phyloP scores from a whole-genome alignment of 2,888 invertebrate genomes.

The Amphipyra tragopoginis region DNA sequence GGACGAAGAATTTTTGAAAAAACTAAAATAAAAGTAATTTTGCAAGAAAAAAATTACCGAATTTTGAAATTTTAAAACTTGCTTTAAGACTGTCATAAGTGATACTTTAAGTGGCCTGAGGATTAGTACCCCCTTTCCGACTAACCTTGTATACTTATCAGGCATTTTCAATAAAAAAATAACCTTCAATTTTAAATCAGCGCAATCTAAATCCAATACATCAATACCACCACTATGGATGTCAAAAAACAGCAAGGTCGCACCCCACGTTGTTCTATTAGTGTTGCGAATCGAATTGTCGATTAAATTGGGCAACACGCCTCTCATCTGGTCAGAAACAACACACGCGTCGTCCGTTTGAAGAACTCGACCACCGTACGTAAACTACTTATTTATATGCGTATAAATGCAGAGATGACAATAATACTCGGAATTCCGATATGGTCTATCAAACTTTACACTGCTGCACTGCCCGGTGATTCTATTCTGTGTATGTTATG shows the following conservation, averaged over 20 bases:
- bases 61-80: too few relatives aligned
- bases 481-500: too few relatives aligned
- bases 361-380: slow-evolving; percentile 10
- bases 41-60: too few relatives aligned
- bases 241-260: slow-evolving; percentile 46
- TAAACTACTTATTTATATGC: slow-evolving; percentile 21
- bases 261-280: slow-evolving; percentile 52
- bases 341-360: slow-evolving; percentile 30
- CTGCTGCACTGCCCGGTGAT: too few relatives aligned
- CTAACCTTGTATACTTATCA: too few relatives aligned
- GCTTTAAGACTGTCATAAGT: too few relatives aligned
- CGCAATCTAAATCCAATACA: slow-evolving; percentile 27
- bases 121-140: too few relatives aligned
- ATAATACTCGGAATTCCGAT: not conserved
- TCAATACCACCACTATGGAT: slow-evolving; percentile 20
- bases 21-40: too few relatives aligned
- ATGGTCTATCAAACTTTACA: not conserved
- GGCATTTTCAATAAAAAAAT: too few relatives aligned
- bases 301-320: slow-evolving; percentile 28
- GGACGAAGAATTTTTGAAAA: too few relatives aligned
- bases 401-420: not conserved
- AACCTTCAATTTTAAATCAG: slow-evolving; percentile 8
- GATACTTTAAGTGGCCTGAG: too few relatives aligned
- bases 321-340: slow-evolving; percentile 26
- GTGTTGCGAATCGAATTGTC: slow-evolving; percentile 28